phyloP scores from a whole-genome alignment of 2,888 invertebrate species.

The Rotaria magnacalcarata region DNA sequence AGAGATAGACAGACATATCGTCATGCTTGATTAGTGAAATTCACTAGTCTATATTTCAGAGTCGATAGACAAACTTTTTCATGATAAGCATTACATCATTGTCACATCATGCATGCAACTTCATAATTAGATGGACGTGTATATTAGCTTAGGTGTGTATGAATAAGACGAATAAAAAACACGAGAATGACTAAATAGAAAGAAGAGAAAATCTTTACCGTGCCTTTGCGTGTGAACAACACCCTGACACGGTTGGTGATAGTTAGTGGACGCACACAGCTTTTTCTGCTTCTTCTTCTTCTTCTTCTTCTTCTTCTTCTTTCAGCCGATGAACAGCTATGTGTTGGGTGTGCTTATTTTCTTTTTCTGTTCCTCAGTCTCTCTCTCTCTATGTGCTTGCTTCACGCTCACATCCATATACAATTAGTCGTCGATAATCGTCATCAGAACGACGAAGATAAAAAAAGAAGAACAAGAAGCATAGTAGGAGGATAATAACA shows the following conservation, averaged over 20 bases:
- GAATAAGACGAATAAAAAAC: background rate
- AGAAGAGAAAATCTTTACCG: background rate
- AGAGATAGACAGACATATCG: background rate
- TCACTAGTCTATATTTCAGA: background rate
- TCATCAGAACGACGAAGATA: constrained; percentile 10
- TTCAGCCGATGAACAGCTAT: constrained; percentile 16
- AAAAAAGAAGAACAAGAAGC: background rate
- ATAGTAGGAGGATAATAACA: background rate
- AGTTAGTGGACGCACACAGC: constrained; percentile 6
- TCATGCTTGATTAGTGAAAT: constrained; percentile 17
- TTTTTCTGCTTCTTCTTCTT: background rate
- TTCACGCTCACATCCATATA: constrained; percentile 18
- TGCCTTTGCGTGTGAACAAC: background rate
- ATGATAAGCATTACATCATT: constrained; percentile 23
- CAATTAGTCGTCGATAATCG: constrained; percentile 31
- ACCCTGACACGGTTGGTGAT: constrained; percentile 7
- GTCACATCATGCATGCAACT: background rate
- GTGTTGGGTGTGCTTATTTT: background rate
- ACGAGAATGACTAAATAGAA: background rate
- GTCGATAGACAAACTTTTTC: background rate
- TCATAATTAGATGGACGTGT: constrained; percentile 3
- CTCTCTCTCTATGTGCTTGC: background rate
- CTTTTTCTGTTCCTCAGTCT: background rate
- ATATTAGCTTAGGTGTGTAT: background rate
- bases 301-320: background rate